Evolutionary conservation across 2,797 vertebrate species (phyloP).

Genomic region (Smutsia gigantea): DNA sequence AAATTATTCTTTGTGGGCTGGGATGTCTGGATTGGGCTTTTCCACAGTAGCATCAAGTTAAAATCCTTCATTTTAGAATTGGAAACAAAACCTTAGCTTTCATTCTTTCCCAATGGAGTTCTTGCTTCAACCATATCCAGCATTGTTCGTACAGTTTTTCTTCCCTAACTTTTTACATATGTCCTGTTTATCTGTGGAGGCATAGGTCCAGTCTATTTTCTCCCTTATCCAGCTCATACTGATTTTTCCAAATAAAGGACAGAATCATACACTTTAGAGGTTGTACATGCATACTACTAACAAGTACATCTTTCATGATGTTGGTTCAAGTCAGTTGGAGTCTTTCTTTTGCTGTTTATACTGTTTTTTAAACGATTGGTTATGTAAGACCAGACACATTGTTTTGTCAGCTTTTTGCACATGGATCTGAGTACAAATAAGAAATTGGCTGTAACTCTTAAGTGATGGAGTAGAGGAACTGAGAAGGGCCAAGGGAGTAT

Average conservation of each 20-base stretch:
- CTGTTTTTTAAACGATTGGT: background rate
- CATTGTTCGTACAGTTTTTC: background rate
- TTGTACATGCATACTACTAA: background rate
- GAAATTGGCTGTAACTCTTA: background rate
- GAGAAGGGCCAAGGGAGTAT: background rate
- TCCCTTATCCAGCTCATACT: background rate
- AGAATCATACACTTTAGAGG: background rate
- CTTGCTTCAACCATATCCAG: background rate
- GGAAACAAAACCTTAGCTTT: background rate
- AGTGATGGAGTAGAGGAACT: background rate
- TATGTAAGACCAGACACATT: background rate
- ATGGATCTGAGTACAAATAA: background rate
- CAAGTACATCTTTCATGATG: background rate
- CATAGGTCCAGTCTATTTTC: background rate
- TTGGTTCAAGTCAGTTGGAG: background rate
- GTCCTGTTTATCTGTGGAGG: background rate
- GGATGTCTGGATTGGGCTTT: background rate
- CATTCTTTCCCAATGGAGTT: background rate
- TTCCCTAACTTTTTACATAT: background rate
- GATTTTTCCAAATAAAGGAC: background rate
- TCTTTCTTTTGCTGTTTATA: background rate
- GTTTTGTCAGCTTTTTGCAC: background rate
- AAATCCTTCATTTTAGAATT: background rate
- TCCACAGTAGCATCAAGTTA: background rate
- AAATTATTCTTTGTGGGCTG: background rate